These are phyloP conservation scores for Hypanus sabinus DNA, from an alignment of 2,113 vertebrate species.

Conservation along the genomic window DNA sequence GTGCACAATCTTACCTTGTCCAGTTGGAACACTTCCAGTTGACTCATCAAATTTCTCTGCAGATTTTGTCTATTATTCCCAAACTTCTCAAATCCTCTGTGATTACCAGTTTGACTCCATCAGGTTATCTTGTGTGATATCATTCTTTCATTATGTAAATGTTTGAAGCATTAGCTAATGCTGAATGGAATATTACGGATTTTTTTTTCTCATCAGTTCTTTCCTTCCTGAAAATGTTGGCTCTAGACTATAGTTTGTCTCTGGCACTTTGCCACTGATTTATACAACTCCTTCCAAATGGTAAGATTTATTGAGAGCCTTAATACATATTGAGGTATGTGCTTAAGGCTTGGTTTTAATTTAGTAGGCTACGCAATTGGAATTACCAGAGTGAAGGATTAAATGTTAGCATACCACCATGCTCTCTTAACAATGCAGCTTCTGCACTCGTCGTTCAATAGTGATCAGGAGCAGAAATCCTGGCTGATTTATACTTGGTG, in stretches of 20 bases:
- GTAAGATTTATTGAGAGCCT: neutral
- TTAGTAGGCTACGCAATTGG: neutral
- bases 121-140: neutral
- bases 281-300: neutral
- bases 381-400: neutral
- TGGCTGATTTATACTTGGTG: neutral
- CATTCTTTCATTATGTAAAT: neutral
- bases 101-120: neutral
- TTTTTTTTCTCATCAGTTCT: neutral
- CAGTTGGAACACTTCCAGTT: neutral
- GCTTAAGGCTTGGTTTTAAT: neutral
- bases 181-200: neutral
- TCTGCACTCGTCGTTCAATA: neutral
- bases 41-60: neutral
- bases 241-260: neutral
- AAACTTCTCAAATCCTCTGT: neutral
- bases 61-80: no score
- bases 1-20: no score
- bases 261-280: neutral
- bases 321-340: neutral
- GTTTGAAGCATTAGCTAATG: neutral
- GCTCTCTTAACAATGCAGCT: neutral
- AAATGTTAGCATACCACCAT: neutral
- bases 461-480: neutral
- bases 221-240: neutral